These are phyloP conservation scores for Endotricha flammealis DNA, from an alignment of 2,888 invertebrate species.

Conservation along the genomic window DNA sequence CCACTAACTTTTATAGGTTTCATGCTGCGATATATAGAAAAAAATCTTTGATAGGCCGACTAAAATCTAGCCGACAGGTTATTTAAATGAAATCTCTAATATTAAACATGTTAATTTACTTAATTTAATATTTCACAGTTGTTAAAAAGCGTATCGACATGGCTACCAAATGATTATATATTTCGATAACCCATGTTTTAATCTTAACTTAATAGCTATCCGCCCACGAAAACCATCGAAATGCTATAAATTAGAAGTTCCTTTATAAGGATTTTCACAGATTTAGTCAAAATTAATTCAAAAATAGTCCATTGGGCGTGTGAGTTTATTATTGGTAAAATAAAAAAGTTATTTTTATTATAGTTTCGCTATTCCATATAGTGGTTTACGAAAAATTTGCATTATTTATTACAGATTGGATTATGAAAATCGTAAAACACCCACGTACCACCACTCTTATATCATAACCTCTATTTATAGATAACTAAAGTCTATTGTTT, in stretches of 20 bases:
- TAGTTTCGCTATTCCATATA: not conserved
- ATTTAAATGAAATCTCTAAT: too few species aligned
- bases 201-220: too few species aligned
- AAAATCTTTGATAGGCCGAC: too few species aligned
- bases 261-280: not conserved
- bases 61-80: too few species aligned
- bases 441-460: slow-evolving; percentile 10
- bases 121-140: too few species aligned
- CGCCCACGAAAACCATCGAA: not conserved
- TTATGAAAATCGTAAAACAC: slow-evolving; percentile 5
- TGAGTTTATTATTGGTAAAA: not conserved
- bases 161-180: too few species aligned
- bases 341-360: not conserved
- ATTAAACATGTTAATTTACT: too few species aligned
- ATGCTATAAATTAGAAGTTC: not conserved
- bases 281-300: not conserved
- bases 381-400: not conserved
- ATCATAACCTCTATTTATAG: slow-evolving; percentile 40
- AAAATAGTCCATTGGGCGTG: not conserved
- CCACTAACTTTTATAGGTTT: too few species aligned
- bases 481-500: slow-evolving; percentile 60
- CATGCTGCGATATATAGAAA: too few species aligned
- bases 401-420: not conserved
- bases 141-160: too few species aligned
- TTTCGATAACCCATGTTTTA: too few species aligned